A percentile compares a stretch with the other conserved stretches of the same genome.
Evolutionary conservation across 2,113 vertebrate genomes (phyloP).

Genomic region (Mirounga angustirostris): DNA sequence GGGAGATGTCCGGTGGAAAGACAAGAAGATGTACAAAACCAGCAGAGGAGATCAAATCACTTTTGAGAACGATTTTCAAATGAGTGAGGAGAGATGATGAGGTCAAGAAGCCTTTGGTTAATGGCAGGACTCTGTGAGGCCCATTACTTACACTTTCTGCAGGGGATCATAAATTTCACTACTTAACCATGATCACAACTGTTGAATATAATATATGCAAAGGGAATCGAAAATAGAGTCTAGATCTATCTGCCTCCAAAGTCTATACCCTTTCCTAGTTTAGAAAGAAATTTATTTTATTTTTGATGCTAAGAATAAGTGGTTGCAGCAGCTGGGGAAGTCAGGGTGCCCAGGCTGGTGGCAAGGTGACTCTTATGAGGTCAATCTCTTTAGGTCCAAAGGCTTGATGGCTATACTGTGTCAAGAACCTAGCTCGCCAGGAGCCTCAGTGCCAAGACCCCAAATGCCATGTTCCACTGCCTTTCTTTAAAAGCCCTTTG

Average conservation of each 20-base stretch:
- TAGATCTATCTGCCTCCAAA: not conserved
- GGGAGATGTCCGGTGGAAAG: not conserved
- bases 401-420: not conserved
- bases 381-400: not conserved
- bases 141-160: not conserved
- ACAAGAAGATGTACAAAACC: not conserved
- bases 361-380: not conserved
- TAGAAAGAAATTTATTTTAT: not conserved
- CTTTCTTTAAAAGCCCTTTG: not conserved
- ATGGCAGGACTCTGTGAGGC: too few species aligned
- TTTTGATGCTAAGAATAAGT: not conserved
- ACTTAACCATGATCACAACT: not conserved
- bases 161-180: not conserved
- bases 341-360: not conserved
- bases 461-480: not conserved
- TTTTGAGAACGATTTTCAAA: not conserved
- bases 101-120: not conserved
- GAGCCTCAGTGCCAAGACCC: not conserved
- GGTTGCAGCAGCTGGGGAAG: not conserved
- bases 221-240: not conserved
- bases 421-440: not conserved
- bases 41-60: not conserved
- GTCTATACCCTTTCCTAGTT: not conserved
- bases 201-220: not conserved
- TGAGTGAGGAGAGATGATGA: not conserved